Evolutionary conservation across 1,140 invertebrate genomes (phyloP), one percentile per base, ranked within the genome.

Genomic region (Theocolax elegans): DNA sequence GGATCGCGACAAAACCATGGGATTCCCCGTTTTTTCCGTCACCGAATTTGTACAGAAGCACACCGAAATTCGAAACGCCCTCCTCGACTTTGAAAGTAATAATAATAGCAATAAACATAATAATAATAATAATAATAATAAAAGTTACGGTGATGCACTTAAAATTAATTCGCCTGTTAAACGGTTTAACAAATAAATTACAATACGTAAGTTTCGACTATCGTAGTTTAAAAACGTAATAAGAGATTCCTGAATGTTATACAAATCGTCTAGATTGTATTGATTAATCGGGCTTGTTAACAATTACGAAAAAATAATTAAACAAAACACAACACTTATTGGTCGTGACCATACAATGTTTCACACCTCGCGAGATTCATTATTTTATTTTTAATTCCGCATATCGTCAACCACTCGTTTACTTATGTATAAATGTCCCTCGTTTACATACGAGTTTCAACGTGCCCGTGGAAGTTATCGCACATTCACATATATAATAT

Each of bases 241-340:
- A 48, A 58, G 54, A 67, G 53, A 67, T 67, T 67, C 54, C 27
- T 67, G 58, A 67, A 53, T 40, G 13, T 58, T 67, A 48, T 67
- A 58, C 29, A 58, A 59, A 49, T 58, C 38, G 35, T 56, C 10
- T 23, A 58, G 58, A n/a, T n/a, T n/a, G n/a, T n/a, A n/a, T n/a
- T n/a, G n/a, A n/a, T n/a, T n/a, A n/a, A n/a, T n/a, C n/a, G n/a
- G n/a, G n/a, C n/a, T n/a, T n/a, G n/a, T n/a, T n/a, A n/a, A n/a
- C n/a, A n/a, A n/a, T n/a, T n/a, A n/a, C n/a, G n/a, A n/a, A n/a
- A n/a, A n/a, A 54, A 35, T 56, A 58, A 31, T 23, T 58, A 67
- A 48, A 38, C 48, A 48, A 67, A 67, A 49, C 27, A 40, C 38
- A 65, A 56, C 27, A 23, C 58, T 29, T 19, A 54, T 56, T 46